Evolutionary conservation across 2,113 vertebrate genomes (phyloP).

Genomic region (Macaca nemestrina): DNA sequence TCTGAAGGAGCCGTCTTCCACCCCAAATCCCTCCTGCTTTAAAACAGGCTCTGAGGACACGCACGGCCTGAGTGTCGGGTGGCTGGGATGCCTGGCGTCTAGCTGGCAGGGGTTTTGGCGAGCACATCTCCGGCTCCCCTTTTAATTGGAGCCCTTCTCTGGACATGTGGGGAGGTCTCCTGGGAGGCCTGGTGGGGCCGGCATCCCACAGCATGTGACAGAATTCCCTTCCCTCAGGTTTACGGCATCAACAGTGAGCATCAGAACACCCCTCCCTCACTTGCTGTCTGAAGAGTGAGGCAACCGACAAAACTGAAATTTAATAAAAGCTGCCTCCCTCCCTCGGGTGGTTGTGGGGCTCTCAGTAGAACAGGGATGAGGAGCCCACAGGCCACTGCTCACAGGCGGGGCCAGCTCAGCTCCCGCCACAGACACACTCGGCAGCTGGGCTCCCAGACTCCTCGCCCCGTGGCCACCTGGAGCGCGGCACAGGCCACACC

Average conservation of each 20-base stretch:
- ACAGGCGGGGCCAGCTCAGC: neutral
- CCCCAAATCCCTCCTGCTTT: neutral
- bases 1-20: neutral
- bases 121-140: neutral
- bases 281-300: neutral
- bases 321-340: fast-evolving
- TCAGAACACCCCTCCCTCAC: fast-evolving
- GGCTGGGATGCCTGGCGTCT: too few species aligned
- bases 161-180: neutral
- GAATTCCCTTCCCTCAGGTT: neutral
- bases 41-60: neutral
- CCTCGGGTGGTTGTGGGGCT: fast-evolving
- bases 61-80: neutral
- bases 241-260: neutral
- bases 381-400: too few species aligned
- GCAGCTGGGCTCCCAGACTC: fast-evolving
- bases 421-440: neutral
- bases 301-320: fast-evolving
- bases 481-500: neutral
- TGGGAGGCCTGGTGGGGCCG: neutral
- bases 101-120: neutral
- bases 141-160: neutral
- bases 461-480: neutral
- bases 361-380: neutral
- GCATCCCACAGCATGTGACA: neutral